Base-by-base conservation (phyloP, 2,888 invertebrate genomes). In the Biston betularia region DNA sequence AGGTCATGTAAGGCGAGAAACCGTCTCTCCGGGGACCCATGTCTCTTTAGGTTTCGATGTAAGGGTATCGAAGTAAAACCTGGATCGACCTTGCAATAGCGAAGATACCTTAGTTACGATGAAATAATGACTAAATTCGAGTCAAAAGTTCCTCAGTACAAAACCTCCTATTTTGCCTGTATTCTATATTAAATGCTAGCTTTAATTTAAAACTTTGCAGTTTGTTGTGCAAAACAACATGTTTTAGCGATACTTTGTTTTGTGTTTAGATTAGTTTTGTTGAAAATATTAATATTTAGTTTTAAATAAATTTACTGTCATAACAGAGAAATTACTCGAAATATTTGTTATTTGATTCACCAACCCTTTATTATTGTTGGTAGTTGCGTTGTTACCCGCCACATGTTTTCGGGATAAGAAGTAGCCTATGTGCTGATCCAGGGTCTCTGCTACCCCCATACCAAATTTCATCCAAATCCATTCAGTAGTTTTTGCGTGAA, bases 1-100 rank as follows among this genome's bases (percentile, higher is more conserved):
- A 68, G 72, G 65, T 70, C 65, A 55, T 50, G 63, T 66, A 60
- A 69, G 67, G 60, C 63, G 69, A 67, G 63, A 42, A 58, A 57
- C 48, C 50, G 60, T 38, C 48, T 12, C 38, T 46, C 71, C 67
- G 45, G 57, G 64, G 72, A 49, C 55, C 52, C 60, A 40, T 68
- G 62, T 9, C n/a, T 42, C 52, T 52, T 10, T 50, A 14, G 6
- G 14, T 14, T 52, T 24, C 34, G 48, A 55, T 53, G 12, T 48
- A 46, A 60, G 54, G 35, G 42, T 40, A 66, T 64, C 63, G 63
- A 65, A 72, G 63, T 70, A 68, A 67, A 69, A 67, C 71, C 65
- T 49, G 38, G 52, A 10, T 49, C 50, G 63, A 50, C 65, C 57
- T 53, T 63, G 52, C 10, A 40, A 14, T 65, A 69, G 64, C 49